Base-by-base conservation (phyloP, 37 sponge, comb jelly and placozoan genomes). In the Ianthella basta region DNA sequence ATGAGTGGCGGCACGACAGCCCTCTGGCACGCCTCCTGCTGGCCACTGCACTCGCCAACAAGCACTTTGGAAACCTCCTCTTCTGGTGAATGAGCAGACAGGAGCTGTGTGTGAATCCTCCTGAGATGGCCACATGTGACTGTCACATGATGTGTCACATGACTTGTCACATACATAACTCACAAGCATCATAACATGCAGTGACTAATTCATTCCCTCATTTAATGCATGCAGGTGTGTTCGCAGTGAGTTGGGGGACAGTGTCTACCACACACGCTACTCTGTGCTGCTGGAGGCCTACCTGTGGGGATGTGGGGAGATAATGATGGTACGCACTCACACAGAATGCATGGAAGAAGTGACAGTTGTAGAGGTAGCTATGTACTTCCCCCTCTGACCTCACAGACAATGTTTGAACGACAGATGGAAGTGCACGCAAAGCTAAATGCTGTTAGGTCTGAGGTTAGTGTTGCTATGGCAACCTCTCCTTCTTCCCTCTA, bases 1-100 rank as follows among this genome's bases (percentile, higher is more conserved):
- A 93, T 85, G 97, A 96, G 80, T 77, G 89, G 15, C 64, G 85
- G 35, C 92, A 91, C 73, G 97, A 96, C 84, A 87, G 84, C 72
- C 82, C 91, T 18, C 73, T 96, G 66, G 91, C 90, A 0, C 70
- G 94, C 23, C 87, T 89, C 39, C 89, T 96, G 36, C 86, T 96
- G 55, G 84, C 84, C 59, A 60, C 80, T 63, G 97, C 97, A 4
- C 86, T 96, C 56, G 73, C 24, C 21, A 91, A 89, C 83, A 96
- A 93, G 44, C 73, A 41, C 19, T 86, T 93, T 75, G 97, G 97
- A 60, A 91, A 93, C 82, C 77, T 82, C 72, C 93, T 96, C 82
- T 96, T 92, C 86, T 96, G 97, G 97, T 96, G 40, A 21, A 59
- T 90, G 37, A 35, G 87, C 60, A 61, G 10, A n/a, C 29, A 61